Evolutionary conservation across 1,140 invertebrate species (phyloP), one percentile per base, ranked within the genome.

Genomic region (Caenorhabditis elegans): DNA sequence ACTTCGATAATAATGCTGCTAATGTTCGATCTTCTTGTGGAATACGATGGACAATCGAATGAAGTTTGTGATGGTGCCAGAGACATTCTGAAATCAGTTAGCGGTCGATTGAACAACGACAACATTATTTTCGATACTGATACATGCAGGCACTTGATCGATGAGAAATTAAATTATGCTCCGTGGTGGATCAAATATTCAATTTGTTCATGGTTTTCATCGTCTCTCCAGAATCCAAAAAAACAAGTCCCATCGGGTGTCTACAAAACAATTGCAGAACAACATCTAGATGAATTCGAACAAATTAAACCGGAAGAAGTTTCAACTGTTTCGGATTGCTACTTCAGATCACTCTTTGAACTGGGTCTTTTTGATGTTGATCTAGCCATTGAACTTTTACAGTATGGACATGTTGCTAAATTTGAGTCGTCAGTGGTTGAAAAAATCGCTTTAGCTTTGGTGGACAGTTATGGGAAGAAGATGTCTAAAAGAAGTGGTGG

Each of bases 381-480:
- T 1, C 60, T 70, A 0, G 60, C 60, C 10, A 43, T 70, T 22
- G 60, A 39, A 19, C 26, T 70, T 10, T 22, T 70, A 11, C 19
- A 70, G 5, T 39, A 11, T 39, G 60, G 60, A 43, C 22, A 70
- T 34, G 34, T 31, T 22, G 19, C 28, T 2, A 70, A 70, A 43
- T 70, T 70, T 13, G 60, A 70, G n/a, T 2, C 5, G 3, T 34
- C n/a, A 22, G 60, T 70, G 5, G 34, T 70, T 10, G 60, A 70
- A n/a, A 43, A 43, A 39, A 70, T 70, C n/a, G 60, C 60, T n/a
- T 10, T 70, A 2, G 60, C 60, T 36, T 22, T 70, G n/a, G 60
- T 70, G 6, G 60, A 70, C n/a, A 70, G 60, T 17, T 70, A 70
- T 43, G 60, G 60, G 22, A 70, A 70, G n/a, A 70, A 70, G 26